Base-by-base conservation (phyloP, 2,113 vertebrate species). In the Chelonoidis abingdonii region DNA sequence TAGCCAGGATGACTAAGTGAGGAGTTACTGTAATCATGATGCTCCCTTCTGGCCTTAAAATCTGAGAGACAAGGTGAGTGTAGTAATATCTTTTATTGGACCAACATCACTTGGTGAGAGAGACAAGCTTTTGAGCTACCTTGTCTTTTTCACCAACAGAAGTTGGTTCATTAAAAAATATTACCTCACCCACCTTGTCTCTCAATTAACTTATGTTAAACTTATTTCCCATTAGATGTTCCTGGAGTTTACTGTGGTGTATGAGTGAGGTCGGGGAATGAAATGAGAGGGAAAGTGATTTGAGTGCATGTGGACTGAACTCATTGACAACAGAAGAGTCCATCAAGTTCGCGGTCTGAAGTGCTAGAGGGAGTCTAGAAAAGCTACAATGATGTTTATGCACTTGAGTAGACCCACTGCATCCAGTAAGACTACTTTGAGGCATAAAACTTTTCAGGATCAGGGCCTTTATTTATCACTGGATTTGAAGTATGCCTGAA, bases 311-410 rank as follows among this genome's bases (percentile, higher is more conserved):
- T 87, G 89, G 89, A 69, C 91, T 95, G 94, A 47, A 76, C 62
- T 69, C 62, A 44, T 87, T 94, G 89, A 17, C 59, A 87, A 24
- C 72, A 27, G 87, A 65, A 87, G 87, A 92, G 65, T 90, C 53
- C 84, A 56, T 52, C n/a, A 93, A 93, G 50, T 91, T 92, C 94
- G 83, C 29, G 59, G 88, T 94, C 95, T 89, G 65, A 87, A 41
- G 81, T 90, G 90, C 57, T 95, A 94, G 95, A 94, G 81, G 93
- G 52, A 89, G 50, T 88, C 27, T 25, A 89, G 53, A 24, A 78
- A 87, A 81, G 96, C 95, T 88, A 84, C 54, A 86, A 65, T 78
- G 72, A 93, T 89, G 90, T 79, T 89, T 89, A 91, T 89, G 41
- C 65, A 65, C 92, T 81, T 41, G 83, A 25, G n/a, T 52, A 19